Evolutionary conservation across 2,113 vertebrate species (phyloP).

Genomic region (Ciconia maguari): DNA sequence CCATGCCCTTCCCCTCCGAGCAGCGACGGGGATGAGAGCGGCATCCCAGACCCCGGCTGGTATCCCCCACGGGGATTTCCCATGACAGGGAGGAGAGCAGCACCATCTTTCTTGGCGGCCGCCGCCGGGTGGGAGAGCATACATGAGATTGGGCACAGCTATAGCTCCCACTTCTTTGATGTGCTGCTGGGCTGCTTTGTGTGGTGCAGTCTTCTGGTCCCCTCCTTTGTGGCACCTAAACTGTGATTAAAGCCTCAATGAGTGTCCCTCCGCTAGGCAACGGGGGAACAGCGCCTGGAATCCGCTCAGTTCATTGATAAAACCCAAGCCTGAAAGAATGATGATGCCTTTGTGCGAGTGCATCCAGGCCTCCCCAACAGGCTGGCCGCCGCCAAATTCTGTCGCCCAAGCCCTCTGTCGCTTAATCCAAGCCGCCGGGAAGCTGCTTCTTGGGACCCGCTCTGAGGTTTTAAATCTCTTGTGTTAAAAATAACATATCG

Average conservation of each 20-base stretch:
- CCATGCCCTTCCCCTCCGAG: not conserved
- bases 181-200: conserved; percentile 1
- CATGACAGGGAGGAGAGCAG: not conserved
- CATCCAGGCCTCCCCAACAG: conserved; percentile 37
- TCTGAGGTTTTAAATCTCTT: conserved; percentile 15
- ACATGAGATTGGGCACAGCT: not conserved
- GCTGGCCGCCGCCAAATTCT: not conserved
- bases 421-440: not conserved
- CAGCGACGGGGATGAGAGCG: not conserved
- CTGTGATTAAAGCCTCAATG: conserved; percentile 58
- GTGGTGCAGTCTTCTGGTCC: not conserved
- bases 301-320: conserved; percentile 75
- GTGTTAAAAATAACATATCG: not conserved
- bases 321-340: conserved; percentile 52
- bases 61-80: not conserved
- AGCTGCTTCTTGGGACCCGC: not conserved
- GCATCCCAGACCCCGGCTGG: rapidly evolving
- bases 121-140: not conserved
- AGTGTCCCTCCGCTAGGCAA: conserved; percentile 72
- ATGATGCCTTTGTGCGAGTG: conserved; percentile 70
- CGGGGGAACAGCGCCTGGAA: conserved; percentile 72
- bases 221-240: conserved; percentile 43
- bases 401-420: not conserved
- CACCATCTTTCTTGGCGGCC: not conserved
- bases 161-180: conserved; percentile 21